These are phyloP conservation scores for Melitaea cinxia DNA, from an alignment of 1,140 invertebrate species.

Conservation along the genomic window DNA sequence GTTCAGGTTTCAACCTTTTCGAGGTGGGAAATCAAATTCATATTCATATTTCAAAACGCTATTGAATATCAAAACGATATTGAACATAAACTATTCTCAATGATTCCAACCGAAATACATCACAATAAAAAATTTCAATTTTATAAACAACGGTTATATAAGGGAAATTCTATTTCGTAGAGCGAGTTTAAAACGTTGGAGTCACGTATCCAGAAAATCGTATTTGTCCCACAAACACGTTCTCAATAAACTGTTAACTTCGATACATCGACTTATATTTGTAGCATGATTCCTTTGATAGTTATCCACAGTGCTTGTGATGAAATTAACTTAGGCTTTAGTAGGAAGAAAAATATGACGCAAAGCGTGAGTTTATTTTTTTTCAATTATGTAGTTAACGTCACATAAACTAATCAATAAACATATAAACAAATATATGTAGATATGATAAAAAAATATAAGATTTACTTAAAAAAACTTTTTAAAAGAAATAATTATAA, in stretches of 20 bases:
- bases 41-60: too few species aligned
- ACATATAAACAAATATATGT: too few species aligned
- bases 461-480: background rate
- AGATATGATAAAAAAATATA: too few species aligned
- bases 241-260: conserved; percentile 56
- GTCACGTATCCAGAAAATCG: conserved; percentile 55
- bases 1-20: too few species aligned
- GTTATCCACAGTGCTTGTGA: conserved; percentile 5
- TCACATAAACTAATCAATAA: too few species aligned
- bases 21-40: too few species aligned
- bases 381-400: too few species aligned
- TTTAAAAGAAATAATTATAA: background rate
- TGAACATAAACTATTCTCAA: background rate
- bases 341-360: too few species aligned
- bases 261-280: conserved; percentile 41
- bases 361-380: too few species aligned
- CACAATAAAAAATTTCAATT: conserved; percentile 28
- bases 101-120: conserved; percentile 6
- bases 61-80: background rate
- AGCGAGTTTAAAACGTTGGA: conserved; percentile 38
- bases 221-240: conserved; percentile 57
- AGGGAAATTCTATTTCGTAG: conserved; percentile 34
- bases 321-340: background rate
- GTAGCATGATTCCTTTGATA: conserved; percentile 35
- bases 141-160: conserved; percentile 31